Percentiles rank a stretch among this genome's conserved stretches.
phyloP scores from a whole-genome alignment of 2,888 invertebrate genomes.

The Alsophila aescularia region DNA sequence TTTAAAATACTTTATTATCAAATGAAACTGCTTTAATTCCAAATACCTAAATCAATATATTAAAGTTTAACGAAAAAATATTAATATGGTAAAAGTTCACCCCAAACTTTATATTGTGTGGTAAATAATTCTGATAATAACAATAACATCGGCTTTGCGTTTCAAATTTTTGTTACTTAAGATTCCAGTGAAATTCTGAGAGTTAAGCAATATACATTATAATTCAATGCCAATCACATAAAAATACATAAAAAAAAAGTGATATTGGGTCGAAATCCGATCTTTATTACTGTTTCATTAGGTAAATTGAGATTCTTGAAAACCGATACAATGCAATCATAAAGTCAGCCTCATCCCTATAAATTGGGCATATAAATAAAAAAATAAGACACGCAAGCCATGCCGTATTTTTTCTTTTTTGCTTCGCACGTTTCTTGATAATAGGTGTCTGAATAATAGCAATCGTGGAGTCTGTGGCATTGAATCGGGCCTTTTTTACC shows the following conservation, averaged over 20 bases:
- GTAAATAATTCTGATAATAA: neutral
- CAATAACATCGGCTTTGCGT: neutral
- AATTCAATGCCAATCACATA: constrained; percentile 9
- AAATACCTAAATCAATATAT: too few relatives aligned
- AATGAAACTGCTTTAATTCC: too few relatives aligned
- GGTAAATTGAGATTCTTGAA: constrained; percentile 16
- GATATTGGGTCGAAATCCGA: constrained; percentile 8
- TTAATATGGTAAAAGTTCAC: too few relatives aligned
- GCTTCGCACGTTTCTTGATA: constrained; percentile 29
- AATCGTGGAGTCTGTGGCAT: constrained; percentile 34
- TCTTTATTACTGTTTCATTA: constrained; percentile 15
- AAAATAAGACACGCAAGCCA: constrained; percentile 35
- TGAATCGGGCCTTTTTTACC: constrained; percentile 35
- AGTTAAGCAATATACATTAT: constrained; percentile 3
- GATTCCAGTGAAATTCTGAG: constrained; percentile 2
- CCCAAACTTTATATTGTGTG: neutral
- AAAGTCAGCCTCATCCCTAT: constrained; percentile 20
- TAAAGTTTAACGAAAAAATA: too few relatives aligned
- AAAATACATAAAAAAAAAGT: constrained; percentile 17
- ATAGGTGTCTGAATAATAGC: constrained; percentile 36
- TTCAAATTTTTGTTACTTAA: neutral
- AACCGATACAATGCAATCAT: constrained; percentile 25
- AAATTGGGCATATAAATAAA: constrained; percentile 27
- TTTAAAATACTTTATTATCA: too few relatives aligned
- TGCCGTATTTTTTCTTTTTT: constrained; percentile 31